A percentile compares a stretch with the other conserved stretches of the same genome.
Conservation (phyloP, 2,888 invertebrate genomes). For the Anthrax anthrax region DNA sequence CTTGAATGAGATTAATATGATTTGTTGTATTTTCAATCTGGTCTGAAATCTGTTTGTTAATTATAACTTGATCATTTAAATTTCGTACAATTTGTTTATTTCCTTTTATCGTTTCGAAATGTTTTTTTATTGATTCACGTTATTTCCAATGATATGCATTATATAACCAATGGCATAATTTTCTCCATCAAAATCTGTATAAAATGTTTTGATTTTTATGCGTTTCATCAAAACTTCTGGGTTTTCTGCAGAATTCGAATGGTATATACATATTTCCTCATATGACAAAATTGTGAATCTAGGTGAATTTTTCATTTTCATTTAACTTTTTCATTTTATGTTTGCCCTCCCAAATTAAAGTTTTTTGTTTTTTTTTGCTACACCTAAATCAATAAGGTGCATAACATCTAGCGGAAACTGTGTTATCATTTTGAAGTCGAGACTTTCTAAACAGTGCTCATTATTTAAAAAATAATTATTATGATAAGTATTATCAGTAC, state of each 20-base stretch:
- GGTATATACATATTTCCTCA: conserved; percentile 2
- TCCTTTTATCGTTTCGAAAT: no score
- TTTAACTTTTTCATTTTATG: background rate
- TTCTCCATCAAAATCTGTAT: no score
- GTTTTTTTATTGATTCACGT: no score
- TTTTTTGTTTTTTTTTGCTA: conserved; percentile 6
- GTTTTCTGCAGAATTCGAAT: conserved; percentile 5
- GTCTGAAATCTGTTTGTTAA: no score
- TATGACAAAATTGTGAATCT: background rate
- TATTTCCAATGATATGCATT: no score
- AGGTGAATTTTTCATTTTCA: background rate
- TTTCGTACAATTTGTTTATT: no score
- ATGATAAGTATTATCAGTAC: background rate
- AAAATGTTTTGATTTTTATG: no score
- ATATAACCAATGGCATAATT: background rate
- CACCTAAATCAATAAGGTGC: conserved; percentile 9
- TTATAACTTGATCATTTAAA: no score
- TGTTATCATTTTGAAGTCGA: conserved; percentile 1
- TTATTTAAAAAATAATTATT: background rate
- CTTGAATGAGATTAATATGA: no score
- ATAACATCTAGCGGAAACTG: conserved; percentile 8
- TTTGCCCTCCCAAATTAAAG: background rate
- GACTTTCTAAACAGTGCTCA: background rate
- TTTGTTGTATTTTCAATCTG: no score
- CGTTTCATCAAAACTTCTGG: background rate